phyloP scores from a whole-genome alignment of 2,113 vertebrate genomes.

The Bettongia penicillata region DNA sequence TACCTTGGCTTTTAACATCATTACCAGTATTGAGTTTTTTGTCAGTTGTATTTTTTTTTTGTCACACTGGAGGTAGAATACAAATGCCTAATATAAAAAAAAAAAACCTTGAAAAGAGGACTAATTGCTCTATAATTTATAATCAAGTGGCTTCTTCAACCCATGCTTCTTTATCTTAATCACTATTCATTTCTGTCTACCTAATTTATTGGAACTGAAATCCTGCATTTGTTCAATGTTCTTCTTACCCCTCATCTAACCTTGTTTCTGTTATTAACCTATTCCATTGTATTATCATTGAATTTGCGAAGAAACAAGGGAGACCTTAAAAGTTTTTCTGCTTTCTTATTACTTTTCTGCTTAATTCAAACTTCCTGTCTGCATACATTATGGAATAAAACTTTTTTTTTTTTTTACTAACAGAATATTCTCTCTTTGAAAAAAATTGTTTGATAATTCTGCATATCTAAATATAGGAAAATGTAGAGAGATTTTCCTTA shows the following conservation, averaged over 20 bases:
- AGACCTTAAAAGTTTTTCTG: conserved; percentile 53
- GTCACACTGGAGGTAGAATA: conserved; percentile 69
- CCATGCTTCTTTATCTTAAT: conserved; percentile 81
- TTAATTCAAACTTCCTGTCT: conserved; percentile 50
- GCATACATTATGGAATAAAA: conserved; percentile 25
- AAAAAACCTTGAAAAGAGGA: conserved; percentile 70
- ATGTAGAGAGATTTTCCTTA: background rate
- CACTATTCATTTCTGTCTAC: conserved; percentile 82
- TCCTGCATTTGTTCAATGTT: conserved; percentile 74
- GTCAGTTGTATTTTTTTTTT: conserved; percentile 56
- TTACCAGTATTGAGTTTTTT: conserved; percentile 48
- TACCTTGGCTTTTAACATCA: conserved; percentile 64
- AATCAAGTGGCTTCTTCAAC: conserved; percentile 81
- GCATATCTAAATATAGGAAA: background rate
- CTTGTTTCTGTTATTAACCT: conserved; percentile 76
- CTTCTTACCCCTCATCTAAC: conserved; percentile 68
- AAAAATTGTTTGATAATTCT: background rate
- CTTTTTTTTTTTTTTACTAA: conserved; percentile 29
- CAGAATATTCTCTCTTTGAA: background rate
- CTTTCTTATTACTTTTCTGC: conserved; percentile 45
- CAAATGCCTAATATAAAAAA: conserved; percentile 68
- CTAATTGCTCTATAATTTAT: conserved; percentile 83
- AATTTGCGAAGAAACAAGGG: conserved; percentile 51
- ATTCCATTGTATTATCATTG: conserved; percentile 37
- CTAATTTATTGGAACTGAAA: conserved; percentile 78